Evolutionary conservation across 1,140 invertebrate species (phyloP).

Genomic region (Drosophila asahinai): DNA sequence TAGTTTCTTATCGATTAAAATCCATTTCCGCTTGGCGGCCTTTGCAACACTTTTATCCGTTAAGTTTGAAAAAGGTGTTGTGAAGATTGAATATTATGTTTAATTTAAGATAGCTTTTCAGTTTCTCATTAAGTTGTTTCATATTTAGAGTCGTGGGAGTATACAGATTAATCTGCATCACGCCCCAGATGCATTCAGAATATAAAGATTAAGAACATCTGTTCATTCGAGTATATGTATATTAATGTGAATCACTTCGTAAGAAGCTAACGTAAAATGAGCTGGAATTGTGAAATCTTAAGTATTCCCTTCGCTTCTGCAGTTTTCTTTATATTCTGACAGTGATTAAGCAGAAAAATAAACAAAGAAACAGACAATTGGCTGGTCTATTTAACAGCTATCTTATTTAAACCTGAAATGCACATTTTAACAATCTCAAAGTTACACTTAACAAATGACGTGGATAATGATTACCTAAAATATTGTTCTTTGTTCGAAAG

Average conservation of each 20-base stretch:
- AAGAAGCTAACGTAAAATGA: slow-evolving; percentile 11
- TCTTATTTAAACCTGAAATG: background rate
- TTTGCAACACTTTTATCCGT: slow-evolving; percentile 11
- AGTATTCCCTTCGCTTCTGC: background rate
- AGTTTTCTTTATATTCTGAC: background rate
- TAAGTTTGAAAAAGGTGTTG: slow-evolving; percentile 5
- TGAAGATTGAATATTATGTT: background rate
- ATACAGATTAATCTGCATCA: no score
- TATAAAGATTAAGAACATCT: background rate
- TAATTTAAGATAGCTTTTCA: no score
- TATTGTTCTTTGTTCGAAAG: background rate
- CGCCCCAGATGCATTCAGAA: no score
- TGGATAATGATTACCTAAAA: background rate
- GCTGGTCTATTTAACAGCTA: background rate
- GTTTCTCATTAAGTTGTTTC: no score
- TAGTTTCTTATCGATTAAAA: slow-evolving; percentile 11
- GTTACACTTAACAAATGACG: background rate
- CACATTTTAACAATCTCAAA: background rate
- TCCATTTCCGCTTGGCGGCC: background rate
- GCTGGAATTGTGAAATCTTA: slow-evolving; percentile 18
- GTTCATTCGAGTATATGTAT: background rate
- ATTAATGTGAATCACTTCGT: slow-evolving; percentile 1
- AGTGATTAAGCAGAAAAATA: background rate
- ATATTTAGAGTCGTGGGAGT: background rate
- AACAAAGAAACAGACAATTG: background rate